These are phyloP conservation scores for Phocides pigmalion DNA, from an alignment of 1,140 invertebrate species.

Conservation along the genomic window DNA sequence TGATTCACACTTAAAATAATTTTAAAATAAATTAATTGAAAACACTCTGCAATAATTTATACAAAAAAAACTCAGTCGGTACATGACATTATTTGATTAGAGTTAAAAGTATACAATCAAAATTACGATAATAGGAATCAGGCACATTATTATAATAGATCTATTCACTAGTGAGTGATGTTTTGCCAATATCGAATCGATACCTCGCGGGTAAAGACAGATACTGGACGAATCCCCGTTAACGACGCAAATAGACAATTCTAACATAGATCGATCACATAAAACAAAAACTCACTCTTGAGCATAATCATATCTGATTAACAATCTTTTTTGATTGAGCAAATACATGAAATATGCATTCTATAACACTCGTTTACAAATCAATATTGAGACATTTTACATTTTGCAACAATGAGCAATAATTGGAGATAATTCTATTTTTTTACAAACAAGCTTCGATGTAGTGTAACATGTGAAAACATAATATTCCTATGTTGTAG, in stretches of 20 bases:
- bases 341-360: constrained; percentile 61
- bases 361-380: constrained; percentile 51
- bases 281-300: constrained; percentile 72
- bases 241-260: constrained; percentile 43
- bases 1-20: constrained; percentile 80
- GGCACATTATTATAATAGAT: constrained; percentile 66
- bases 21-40: constrained; percentile 81
- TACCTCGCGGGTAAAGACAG: constrained; percentile 44
- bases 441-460: constrained; percentile 37
- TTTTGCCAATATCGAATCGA: constrained; percentile 46
- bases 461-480: constrained; percentile 39
- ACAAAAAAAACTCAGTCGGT: constrained; percentile 80
- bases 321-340: constrained; percentile 74
- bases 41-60: constrained; percentile 81
- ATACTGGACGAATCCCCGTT: constrained; percentile 48
- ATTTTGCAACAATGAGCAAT: constrained; percentile 55
- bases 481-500: constrained; percentile 50
- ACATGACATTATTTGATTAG: constrained; percentile 79
- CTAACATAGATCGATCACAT: constrained; percentile 55
- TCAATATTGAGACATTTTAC: constrained; percentile 51
- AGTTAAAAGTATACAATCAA: constrained; percentile 79
- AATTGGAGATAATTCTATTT: constrained; percentile 44
- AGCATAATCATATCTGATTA: constrained; percentile 71
- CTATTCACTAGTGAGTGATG: constrained; percentile 69
- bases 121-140: constrained; percentile 82